These are phyloP conservation scores for Trichonephila inaurata DNA, from an alignment of 1,140 invertebrate genomes.

Conservation along the genomic window DNA sequence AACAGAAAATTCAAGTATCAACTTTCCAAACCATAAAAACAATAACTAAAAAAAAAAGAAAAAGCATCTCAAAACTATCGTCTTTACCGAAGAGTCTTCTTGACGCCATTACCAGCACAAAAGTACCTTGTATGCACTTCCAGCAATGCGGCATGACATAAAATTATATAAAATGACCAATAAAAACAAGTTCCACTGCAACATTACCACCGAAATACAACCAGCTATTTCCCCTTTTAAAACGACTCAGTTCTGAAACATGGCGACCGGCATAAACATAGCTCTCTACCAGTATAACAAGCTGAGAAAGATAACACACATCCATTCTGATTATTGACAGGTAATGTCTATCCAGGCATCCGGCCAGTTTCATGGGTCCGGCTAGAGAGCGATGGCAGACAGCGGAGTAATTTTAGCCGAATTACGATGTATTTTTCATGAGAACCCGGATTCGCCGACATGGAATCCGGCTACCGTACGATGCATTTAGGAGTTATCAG, in stretches of 20 bases:
- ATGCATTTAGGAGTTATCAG: conserved; percentile 40
- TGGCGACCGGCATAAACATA: conserved; percentile 13
- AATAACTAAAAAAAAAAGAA: neutral
- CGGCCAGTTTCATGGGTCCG: conserved; percentile 26
- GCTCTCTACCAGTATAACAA: neutral
- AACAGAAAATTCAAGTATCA: no score
- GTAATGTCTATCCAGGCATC: conserved; percentile 16
- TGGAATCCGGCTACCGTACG: conserved; percentile 11
- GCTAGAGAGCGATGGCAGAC: conserved; percentile 4
- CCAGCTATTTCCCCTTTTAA: conserved; percentile 5
- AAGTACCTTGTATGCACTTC: neutral
- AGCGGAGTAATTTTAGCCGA: conserved; percentile 48
- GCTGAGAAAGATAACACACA: conserved; percentile 28
- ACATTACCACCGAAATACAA: neutral
- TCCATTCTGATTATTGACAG: conserved; percentile 53
- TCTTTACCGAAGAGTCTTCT: neutral
- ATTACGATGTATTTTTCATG: conserved; percentile 65
- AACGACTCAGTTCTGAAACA: neutral
- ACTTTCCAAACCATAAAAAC: neutral
- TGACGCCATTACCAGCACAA: neutral
- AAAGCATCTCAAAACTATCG: neutral
- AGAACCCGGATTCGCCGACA: conserved; percentile 36
- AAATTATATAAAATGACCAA: neutral
- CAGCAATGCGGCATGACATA: neutral
- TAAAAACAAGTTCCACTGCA: neutral